Evolutionary conservation across 1,140 invertebrate genomes (phyloP).

Genomic region (Drosophila mojavensis): DNA sequence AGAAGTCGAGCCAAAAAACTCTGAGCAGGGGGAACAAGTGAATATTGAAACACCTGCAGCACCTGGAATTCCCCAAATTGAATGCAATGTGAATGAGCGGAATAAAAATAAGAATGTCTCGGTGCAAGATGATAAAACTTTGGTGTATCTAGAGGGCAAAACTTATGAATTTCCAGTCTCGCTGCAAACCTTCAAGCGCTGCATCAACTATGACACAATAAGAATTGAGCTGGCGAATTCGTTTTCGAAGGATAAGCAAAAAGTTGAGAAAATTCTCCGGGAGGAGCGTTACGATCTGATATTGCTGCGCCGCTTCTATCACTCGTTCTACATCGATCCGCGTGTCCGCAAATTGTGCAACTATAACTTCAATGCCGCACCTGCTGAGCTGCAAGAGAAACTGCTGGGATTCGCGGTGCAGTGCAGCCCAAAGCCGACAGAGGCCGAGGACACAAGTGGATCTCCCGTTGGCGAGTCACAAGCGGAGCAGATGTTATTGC

Average conservation of each 20-base stretch:
- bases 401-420: slow-evolving; percentile 30
- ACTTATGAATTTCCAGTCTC: slow-evolving; percentile 41
- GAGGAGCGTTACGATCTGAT: not conserved
- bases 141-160: not conserved
- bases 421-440: too few species aligned
- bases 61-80: not conserved
- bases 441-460: too few species aligned
- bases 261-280: not conserved
- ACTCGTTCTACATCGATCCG: slow-evolving; percentile 23
- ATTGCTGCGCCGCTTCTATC: slow-evolving; percentile 20
- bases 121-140: slow-evolving; percentile 1
- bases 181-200: slow-evolving; percentile 27
- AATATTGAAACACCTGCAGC: not conserved
- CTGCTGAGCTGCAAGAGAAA: slow-evolving; percentile 16
- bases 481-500: too few species aligned
- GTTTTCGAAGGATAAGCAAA: not conserved
- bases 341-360: slow-evolving; percentile 8
- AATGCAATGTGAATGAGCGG: not conserved
- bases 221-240: slow-evolving; percentile 2
- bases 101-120: not conserved
- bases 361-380: slow-evolving; percentile 41
- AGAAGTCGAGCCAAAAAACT: not conserved
- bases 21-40: not conserved
- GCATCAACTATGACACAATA: slow-evolving; percentile 39
- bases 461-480: too few species aligned